A percentile compares a stretch with the other conserved stretches of the same genome.
Evolutionary conservation across 37 sponge, comb jelly and placozoan species (phyloP).

Genomic region (Tethya wilhelma): DNA sequence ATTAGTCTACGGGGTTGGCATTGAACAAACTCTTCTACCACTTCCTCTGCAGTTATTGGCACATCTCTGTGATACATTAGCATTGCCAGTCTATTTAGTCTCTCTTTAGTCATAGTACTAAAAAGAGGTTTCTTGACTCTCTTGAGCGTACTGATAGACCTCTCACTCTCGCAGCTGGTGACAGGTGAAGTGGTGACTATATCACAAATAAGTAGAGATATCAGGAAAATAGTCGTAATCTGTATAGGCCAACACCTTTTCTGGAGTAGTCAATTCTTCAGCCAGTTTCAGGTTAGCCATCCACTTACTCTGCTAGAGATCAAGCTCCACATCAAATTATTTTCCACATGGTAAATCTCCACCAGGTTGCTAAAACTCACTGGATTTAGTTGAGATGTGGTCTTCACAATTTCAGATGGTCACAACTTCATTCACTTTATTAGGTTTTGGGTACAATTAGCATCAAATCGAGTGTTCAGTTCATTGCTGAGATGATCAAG

Average conservation of each 20-base stretch:
- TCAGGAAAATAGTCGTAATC: constrained; percentile 57
- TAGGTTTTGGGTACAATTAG: constrained; percentile 3
- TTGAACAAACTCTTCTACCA: constrained; percentile 5
- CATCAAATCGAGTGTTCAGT: constrained; percentile 43
- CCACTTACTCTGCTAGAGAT: constrained; percentile 52
- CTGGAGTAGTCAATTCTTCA: constrained; percentile 18
- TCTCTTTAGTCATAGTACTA: constrained; percentile 10
- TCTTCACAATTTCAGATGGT: constrained; percentile 23
- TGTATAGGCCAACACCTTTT: constrained; percentile 32
- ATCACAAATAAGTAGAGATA: constrained; percentile 37
- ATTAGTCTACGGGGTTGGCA: constrained; percentile 6
- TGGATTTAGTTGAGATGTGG: neutral
- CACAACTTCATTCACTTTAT: constrained; percentile 53
- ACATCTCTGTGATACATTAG: neutral
- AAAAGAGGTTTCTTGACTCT: constrained; percentile 24
- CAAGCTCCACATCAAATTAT: constrained; percentile 51
- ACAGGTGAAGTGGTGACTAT: constrained; percentile 61
- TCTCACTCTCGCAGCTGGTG: constrained; percentile 72
- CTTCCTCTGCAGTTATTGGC: constrained; percentile 6
- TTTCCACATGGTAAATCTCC: constrained; percentile 33
- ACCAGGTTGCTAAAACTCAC: constrained; percentile 27
- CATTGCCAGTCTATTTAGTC: constrained; percentile 17
- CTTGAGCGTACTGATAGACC: constrained; percentile 57
- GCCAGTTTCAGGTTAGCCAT: constrained; percentile 7
- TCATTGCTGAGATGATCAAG: constrained; percentile 60